Conservation (phyloP, 2,113 vertebrate genomes). For the Myrmophylax atrothorax region DNA sequence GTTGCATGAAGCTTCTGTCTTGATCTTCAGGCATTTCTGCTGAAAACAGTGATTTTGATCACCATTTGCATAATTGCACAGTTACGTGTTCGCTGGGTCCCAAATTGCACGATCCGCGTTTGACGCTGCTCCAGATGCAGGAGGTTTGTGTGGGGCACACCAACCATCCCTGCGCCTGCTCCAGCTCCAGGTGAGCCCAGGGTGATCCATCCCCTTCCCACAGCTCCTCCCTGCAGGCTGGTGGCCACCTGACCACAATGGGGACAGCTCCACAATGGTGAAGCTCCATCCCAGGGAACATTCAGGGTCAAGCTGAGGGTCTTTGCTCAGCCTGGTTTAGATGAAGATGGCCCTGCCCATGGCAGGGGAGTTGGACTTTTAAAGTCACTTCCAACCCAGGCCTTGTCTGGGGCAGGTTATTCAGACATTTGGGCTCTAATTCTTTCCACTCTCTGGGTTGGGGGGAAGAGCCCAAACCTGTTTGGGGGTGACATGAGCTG, state of each 20-base stretch:
- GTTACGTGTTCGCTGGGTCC: background rate
- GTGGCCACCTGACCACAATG: rapidly evolving
- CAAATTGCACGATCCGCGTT: conserved; percentile 7
- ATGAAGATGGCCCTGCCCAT: too few species aligned
- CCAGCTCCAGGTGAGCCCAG: background rate
- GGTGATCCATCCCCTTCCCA: background rate
- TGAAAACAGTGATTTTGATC: conserved; percentile 55
- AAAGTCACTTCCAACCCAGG: too few species aligned
- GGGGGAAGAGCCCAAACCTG: rapidly evolving
- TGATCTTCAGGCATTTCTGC: conserved; percentile 53
- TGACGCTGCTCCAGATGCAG: background rate
- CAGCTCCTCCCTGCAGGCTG: background rate
- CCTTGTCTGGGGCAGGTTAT: too few species aligned
- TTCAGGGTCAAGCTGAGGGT: too few species aligned
- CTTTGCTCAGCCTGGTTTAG: too few species aligned
- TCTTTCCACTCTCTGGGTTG: too few species aligned
- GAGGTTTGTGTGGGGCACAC: background rate
- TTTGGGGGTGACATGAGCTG: background rate
- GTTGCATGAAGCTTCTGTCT: conserved; percentile 33
- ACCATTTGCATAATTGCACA: conserved; percentile 55
- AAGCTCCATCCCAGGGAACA: too few species aligned
- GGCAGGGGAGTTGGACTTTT: too few species aligned
- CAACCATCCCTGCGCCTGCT: background rate
- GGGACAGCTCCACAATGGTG: background rate
- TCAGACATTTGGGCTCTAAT: too few species aligned